Percentiles rank a stretch among this genome's conserved stretches.
Evolutionary conservation across 2,113 vertebrate species (phyloP).

Genomic region (Passer montanus): DNA sequence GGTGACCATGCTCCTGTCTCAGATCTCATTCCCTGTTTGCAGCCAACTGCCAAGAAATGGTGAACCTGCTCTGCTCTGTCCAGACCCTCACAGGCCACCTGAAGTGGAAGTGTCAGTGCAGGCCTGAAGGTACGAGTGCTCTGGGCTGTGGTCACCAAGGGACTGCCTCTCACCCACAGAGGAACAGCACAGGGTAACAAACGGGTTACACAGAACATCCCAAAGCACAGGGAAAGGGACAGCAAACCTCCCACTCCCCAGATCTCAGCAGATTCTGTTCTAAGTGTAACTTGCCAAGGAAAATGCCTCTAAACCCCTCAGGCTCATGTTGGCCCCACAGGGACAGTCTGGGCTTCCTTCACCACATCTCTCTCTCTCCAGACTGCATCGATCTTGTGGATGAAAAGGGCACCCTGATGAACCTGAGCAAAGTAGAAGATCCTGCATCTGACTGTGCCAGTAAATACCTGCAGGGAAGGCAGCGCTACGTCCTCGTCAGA

Average conservation of each 20-base stretch:
- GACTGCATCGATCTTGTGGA: conserved; percentile 37
- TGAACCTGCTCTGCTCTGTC: conserved; percentile 48
- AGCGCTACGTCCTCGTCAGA: conserved; percentile 38
- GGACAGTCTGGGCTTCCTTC: background rate
- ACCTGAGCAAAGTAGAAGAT: background rate
- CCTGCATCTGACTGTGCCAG: background rate
- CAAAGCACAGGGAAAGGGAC: background rate
- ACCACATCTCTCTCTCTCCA: background rate
- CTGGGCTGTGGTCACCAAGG: accelerated
- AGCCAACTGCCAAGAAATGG: conserved; percentile 5
- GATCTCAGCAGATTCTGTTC: background rate
- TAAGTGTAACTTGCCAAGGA: background rate
- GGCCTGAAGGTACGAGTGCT: background rate
- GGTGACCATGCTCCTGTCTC: accelerated
- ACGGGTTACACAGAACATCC: background rate
- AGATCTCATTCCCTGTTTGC: background rate
- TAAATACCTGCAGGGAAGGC: conserved; percentile 6
- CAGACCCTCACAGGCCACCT: conserved; percentile 18
- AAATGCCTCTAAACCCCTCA: background rate
- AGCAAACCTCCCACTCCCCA: background rate
- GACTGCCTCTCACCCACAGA: accelerated
- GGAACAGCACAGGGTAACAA: background rate
- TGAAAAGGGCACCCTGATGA: conserved; percentile 21
- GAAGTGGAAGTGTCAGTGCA: conserved; percentile 16
- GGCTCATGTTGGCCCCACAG: background rate